Evolutionary conservation across 2,113 vertebrate genomes (phyloP).

Genomic region (Cinclus cinclus): DNA sequence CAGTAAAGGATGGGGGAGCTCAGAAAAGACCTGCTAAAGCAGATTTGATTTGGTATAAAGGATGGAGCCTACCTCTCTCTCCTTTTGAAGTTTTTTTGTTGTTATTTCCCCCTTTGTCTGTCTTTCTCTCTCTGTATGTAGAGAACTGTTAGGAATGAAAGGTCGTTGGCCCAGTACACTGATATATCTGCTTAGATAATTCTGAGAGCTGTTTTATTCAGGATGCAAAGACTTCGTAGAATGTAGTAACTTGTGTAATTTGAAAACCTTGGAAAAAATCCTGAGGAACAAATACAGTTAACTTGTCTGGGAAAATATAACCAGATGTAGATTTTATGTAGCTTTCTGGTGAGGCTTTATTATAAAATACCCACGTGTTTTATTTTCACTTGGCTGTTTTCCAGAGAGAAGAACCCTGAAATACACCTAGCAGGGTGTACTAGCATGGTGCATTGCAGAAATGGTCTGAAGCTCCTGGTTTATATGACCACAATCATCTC

Average conservation of each 20-base stretch:
- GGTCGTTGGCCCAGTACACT: background rate
- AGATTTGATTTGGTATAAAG: background rate
- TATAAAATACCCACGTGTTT: background rate
- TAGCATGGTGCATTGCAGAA: background rate
- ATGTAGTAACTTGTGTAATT: background rate
- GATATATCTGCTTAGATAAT: conserved; percentile 25
- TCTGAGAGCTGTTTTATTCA: conserved; percentile 32
- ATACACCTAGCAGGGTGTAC: background rate
- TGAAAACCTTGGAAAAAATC: conserved; percentile 23
- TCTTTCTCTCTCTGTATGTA: background rate
- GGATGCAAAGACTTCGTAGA: conserved; percentile 10
- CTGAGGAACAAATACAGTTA: conserved; percentile 16
- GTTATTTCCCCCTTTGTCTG: background rate
- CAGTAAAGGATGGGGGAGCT: background rate
- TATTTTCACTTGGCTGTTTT: background rate
- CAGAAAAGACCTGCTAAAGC: background rate
- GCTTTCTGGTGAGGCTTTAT: conserved; percentile 29
- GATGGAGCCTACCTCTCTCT: background rate
- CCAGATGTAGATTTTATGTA: background rate
- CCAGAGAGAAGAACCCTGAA: background rate
- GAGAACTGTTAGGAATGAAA: background rate
- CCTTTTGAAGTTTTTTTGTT: background rate
- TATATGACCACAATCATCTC: background rate
- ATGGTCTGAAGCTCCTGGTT: background rate
- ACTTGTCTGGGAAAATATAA: conserved; percentile 5